Base-by-base conservation (phyloP, 2,888 invertebrate genomes). In the Drosophila robusta region DNA sequence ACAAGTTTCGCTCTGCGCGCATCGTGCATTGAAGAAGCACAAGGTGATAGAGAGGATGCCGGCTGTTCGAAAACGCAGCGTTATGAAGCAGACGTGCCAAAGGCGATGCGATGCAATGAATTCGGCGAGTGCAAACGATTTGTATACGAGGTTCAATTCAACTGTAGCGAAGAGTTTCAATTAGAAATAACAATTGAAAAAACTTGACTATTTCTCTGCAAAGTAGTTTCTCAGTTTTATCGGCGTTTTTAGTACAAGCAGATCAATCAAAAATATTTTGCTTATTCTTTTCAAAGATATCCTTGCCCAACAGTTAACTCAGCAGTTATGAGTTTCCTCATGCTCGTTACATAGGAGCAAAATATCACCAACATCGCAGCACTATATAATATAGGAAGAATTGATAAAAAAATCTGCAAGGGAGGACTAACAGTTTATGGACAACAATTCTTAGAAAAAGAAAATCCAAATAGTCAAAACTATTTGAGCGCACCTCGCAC, bases 11-110 rank as follows among this genome's bases (percentile, higher is more conserved):
- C 51, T 75, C 56, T 50, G 65, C 44, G 42, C 61, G 61, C 61
- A 61, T 70, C 44, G 50, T 60, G 54, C 16, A 57, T 57, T 64
- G 45, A 75, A 75, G 62, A 54, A 47, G 62, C 71, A 76, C 74
- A 75, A 76, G 74, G 76, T 71, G 76, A 76, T 76, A 75, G 57
- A 60, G 45, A 70, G 64, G 70, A 60, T 65, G 74, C 76, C 74
- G 76, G 76, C 67, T 75, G 76, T 36, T 75, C 41, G 34, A 57
- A 75, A 70, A 66, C 71, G 74, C 57, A 74, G 75, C 50, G 66
- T 61, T 75, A 46, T 54, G 68, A 58, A 34, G 41, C 52, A 41
- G 60, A 75, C 32, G 52, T 60, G 60, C 57, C 67, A 71, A 77
- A 77, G 51, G 46, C 52, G 41, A 29, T 41, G 41, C 49, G 49